Base-by-base conservation (phyloP, 2,113 vertebrate species). In the Gopherus flavomarginatus region DNA sequence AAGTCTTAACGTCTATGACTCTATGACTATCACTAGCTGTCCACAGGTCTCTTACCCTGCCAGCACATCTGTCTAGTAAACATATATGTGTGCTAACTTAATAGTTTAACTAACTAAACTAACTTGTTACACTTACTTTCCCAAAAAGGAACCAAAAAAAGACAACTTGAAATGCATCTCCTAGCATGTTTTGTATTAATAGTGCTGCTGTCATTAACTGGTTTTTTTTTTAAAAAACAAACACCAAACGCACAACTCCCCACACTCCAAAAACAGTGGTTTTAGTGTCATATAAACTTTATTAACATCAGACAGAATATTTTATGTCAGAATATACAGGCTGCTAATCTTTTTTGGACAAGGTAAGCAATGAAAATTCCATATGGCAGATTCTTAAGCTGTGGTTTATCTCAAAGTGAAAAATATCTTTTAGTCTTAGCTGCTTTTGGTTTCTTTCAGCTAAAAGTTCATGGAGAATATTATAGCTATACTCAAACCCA, bases 401-500 rank as follows among this genome's bases (percentile, higher is more conserved):
- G 52, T 87, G 59, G 89, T n/a, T 21, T 78, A 81, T 29, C 29
- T 42, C 75, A 72, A 53, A 65, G 14, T 49, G 93, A 83, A 90
- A 90, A 90, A 50, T 72, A 24, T 78, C 81, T 78, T 93, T 85
- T 57, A 93, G 57, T 86, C 87, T 53, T 72, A 57, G 22, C 65
- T 83, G 47, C 17, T 86, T 91, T 90, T 38, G 38, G 42, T 90
- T 78, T 65, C 52, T 8, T 81, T 85, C 49, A 85, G 35, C 85
- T 95, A 85, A 29, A 93, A 86, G 88, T 85, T 53, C 49, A 93
- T 44, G 49, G 86, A 42, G 38, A 44, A 21, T 13, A n/a, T 0
- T 90, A 81, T 21, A 94, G 13, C 42, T 88, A 56, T 14, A 79
- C 65, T 87, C 24, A 92, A 94, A 92, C 80, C 56, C 84, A 87